Base-by-base conservation (phyloP, 35 echinoderm and acorn worm genomes). In the Heliocidaris tuberculata region DNA sequence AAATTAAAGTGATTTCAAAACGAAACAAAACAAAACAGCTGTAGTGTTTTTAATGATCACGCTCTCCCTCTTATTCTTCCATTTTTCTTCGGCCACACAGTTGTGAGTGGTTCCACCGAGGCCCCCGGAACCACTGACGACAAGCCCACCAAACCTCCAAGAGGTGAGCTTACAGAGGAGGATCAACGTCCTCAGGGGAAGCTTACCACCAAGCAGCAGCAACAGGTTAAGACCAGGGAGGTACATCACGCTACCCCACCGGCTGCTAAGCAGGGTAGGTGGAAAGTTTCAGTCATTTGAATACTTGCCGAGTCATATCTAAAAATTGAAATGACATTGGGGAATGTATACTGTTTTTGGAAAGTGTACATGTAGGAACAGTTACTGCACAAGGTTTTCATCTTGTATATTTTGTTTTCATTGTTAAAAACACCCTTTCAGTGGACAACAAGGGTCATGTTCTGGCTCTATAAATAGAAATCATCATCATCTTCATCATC, bases 71-170 rank as follows among this genome's bases (percentile, higher is more conserved):
- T 30, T 89, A 42, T 48, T 89, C 30, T 89, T 88, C 31, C 87
- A 47, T 16, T 47, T 32, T 27, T 19, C 9, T 12, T 9, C 87
- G 31, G 31, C 31, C 87, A 89, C 15, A 85, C 87, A 86, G 86
- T 49, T 59, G 91, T 52, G 47, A 59, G 24, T 93, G 91, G 91
- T 27, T 52, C 91, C 91, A 52, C 47, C 29, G 91, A 93, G 48
- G 91, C 91, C 91, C 91, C 91, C 50, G 50, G 91, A n/a, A 48
- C 91, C 50, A 31, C 91, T 59, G 91, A 59, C 91, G 56, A 42
- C 87, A 89, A 32, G 31, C 65, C 65, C 87, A 15, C 2, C 87
- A 89, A 89, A n/a, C 11, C 65, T 78, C 65, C 27, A 78, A 31
- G 31, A 89, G 87, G 47, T 32, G 87, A 78, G 27, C 65, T 27